phyloP scores from a whole-genome alignment of 2,888 invertebrate species.

The Macrophya annulata region DNA sequence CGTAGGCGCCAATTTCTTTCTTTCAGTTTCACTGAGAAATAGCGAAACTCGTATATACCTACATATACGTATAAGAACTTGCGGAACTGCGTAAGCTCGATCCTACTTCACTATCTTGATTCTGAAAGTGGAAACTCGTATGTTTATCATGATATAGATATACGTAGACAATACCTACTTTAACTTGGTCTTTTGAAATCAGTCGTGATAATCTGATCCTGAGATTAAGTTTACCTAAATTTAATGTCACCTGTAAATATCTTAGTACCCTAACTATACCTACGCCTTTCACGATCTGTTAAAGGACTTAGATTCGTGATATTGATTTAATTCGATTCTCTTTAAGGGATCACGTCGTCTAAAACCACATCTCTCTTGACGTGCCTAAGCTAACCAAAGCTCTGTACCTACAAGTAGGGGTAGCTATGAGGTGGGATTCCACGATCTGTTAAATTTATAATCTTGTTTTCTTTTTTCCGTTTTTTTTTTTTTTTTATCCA shows the following conservation, averaged over 20 bases:
- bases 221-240: not conserved
- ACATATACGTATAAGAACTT: no score
- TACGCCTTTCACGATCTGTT: not conserved
- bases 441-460: not conserved
- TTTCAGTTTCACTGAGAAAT: not conserved
- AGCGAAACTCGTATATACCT: no score
- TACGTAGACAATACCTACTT: not conserved
- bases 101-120: not conserved
- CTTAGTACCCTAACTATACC: not conserved
- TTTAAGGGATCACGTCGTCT: not conserved
- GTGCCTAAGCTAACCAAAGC: conserved; percentile 16
- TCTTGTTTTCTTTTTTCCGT: not conserved
- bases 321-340: conserved; percentile 13
- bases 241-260: conserved; percentile 28
- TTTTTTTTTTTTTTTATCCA: not conserved
- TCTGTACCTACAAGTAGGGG: not conserved
- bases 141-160: not conserved
- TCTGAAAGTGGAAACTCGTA: not conserved
- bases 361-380: conserved; percentile 23
- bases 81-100: not conserved
- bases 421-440: not conserved
- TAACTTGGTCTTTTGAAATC: not conserved
- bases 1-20: not conserved
- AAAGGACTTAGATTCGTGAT: not conserved
- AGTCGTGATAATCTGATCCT: conserved; percentile 9